Percentiles rank a stretch among this genome's conserved stretches.
These are phyloP conservation scores for Strigamia transsilvanica DNA, from an alignment of 2,888 invertebrate species.

Conservation along the genomic window DNA sequence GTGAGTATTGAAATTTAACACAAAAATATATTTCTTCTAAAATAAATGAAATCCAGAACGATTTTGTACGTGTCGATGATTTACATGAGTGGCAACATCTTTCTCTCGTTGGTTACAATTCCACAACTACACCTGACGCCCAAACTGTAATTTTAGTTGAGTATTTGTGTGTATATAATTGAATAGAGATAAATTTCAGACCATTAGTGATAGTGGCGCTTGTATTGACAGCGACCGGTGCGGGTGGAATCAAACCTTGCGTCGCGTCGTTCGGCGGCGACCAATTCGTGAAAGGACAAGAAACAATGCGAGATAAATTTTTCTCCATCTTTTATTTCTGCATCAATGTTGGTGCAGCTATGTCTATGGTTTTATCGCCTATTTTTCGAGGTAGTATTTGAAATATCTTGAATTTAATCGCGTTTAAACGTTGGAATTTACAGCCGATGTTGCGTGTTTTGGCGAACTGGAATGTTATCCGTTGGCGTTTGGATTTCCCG, in stretches of 20 bases:
- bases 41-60: too few species aligned
- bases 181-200: slow-evolving; percentile 58
- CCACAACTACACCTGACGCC: slow-evolving; percentile 57
- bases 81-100: slow-evolving; percentile 82
- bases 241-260: slow-evolving; percentile 65
- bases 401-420: neutral
- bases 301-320: slow-evolving; percentile 61
- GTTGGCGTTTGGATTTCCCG: slow-evolving; percentile 69
- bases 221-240: slow-evolving; percentile 62
- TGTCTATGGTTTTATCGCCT: slow-evolving; percentile 64
- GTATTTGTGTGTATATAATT: neutral
- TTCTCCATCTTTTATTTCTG: slow-evolving; percentile 65
- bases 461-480: slow-evolving; percentile 66
- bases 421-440: neutral
- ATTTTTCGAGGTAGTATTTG: slow-evolving; percentile 61
- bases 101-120: slow-evolving; percentile 72
- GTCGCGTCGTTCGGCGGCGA: slow-evolving; percentile 66
- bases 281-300: slow-evolving; percentile 66
- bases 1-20: slow-evolving; percentile 59
- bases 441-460: slow-evolving; percentile 63
- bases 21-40: too few species aligned
- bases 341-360: slow-evolving; percentile 63
- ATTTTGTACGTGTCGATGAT: slow-evolving; percentile 88
- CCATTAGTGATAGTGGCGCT: slow-evolving; percentile 62
- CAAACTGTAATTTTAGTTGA: neutral